Conservation (phyloP, 2,113 vertebrate species). For the Cebus imitator region DNA sequence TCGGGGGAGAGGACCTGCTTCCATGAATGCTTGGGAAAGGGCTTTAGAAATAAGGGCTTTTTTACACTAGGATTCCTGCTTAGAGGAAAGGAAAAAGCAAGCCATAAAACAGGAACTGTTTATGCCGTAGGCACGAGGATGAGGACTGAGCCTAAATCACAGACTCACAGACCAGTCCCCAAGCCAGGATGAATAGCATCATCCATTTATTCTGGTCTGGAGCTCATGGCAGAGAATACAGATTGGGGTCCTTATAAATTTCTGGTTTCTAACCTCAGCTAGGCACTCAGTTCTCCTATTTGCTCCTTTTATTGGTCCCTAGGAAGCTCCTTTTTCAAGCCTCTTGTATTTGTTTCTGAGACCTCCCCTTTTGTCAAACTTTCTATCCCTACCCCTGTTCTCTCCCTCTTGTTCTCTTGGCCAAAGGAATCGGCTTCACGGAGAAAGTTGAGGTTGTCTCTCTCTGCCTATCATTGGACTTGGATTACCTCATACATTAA, state of each 20-base stretch:
- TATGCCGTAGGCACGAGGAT: not conserved
- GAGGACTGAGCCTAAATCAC: conserved; percentile 20
- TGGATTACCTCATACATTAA: not conserved
- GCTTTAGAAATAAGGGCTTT: conserved; percentile 40
- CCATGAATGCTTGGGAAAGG: not conserved
- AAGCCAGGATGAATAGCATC: not conserved
- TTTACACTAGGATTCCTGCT: not conserved
- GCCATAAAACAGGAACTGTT: conserved; percentile 45
- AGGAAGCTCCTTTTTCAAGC: not conserved
- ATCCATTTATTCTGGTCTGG: not conserved
- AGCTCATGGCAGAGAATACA: not conserved
- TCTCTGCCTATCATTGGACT: not conserved
- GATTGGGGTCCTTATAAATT: conserved; percentile 26
- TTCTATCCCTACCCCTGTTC: not conserved
- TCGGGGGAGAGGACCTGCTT: not conserved
- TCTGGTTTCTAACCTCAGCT: not conserved
- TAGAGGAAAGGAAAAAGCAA: not conserved
- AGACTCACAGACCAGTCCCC: not conserved
- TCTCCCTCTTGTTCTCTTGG: not conserved
- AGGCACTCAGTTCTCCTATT: not conserved
- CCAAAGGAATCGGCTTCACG: not conserved
- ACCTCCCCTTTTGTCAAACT: not conserved
- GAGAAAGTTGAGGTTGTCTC: not conserved
- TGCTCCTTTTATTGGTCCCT: conserved; percentile 4
- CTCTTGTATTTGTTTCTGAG: not conserved